phyloP scores from a whole-genome alignment of 2,888 invertebrate species.

The Xiphydria camelus region DNA sequence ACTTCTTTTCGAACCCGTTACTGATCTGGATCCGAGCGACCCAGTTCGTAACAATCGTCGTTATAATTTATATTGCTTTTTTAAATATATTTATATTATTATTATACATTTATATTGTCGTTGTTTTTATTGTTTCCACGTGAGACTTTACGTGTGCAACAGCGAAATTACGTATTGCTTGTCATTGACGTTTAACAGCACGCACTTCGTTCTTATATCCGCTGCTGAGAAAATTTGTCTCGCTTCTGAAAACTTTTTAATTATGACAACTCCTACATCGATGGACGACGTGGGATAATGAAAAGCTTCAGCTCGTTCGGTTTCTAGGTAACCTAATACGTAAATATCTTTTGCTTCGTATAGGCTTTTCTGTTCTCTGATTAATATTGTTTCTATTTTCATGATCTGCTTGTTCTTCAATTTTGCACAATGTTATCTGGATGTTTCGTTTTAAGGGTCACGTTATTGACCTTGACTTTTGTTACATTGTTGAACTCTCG shows the following conservation, averaged over 20 bases:
- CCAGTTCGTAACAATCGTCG: too few species aligned
- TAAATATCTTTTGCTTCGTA: background rate
- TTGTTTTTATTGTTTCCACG: too few species aligned
- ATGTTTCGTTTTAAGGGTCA: background rate
- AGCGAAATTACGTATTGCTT: constrained; percentile 3
- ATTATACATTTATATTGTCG: too few species aligned
- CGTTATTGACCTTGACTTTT: background rate
- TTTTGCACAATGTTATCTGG: constrained; percentile 9
- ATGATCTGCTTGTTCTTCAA: background rate
- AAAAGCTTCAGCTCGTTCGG: background rate
- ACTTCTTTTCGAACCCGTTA: too few species aligned
- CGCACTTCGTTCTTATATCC: constrained; percentile 6
- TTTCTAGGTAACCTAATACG: background rate
- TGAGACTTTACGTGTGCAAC: constrained; percentile 7
- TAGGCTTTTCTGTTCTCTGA: background rate
- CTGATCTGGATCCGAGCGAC: too few species aligned
- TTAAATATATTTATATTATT: too few species aligned
- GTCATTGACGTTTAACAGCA: background rate
- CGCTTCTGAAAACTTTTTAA: background rate
- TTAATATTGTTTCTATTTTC: background rate
- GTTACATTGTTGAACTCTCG: background rate
- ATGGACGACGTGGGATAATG: constrained; percentile 4
- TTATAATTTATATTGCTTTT: too few species aligned
- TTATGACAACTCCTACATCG: constrained; percentile 3
- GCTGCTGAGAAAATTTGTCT: background rate